Evolutionary conservation across 2,113 vertebrate species (phyloP), one percentile per base, ranked within the genome.

Genomic region (Poeciliopsis turrubarensis): DNA sequence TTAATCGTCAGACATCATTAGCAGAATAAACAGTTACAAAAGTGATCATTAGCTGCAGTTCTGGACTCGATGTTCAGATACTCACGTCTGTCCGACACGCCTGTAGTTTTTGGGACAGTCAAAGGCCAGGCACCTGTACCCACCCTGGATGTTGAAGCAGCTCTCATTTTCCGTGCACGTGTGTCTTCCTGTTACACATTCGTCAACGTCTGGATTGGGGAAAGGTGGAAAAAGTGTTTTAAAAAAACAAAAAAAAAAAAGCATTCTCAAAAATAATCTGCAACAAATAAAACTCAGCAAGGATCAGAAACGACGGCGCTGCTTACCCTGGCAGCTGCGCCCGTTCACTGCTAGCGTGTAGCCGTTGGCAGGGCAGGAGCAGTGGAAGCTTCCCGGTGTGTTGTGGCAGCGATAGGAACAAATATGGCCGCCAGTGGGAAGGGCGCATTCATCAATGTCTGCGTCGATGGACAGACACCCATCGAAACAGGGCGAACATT

Each of bases 361-460:
- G 25, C 97, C 97, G 0, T 32, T 86, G 0, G 90, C 34, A 0
- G 97, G 97, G 64, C 98, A 99, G 81, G 96, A 95, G 81, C 98
- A 99, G 37, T 97, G 96, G 93, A 98, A 99, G 85, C 97, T 99
- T 5, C 98, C 98, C 0, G 96, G 95, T 7, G 94, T 75, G 78
- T 99, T 99, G 90, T 96, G 84, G 72, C 97, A 98, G 29, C 95
- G 95, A 80, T 96, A 97, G 14, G 96, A 94, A 76, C 98, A 99
- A 87, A 99, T 99, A 75, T 99, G 97, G 29, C 98, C 98, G 66
- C 97, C 97, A 0, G 97, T 98, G 67, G 98, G 98, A 75, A 99
- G 91, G 32, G 98, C 97, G 14, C 98, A 99, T 84, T 99, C 98
- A 39, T 99, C 98, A 2, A 99, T 99, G 80, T 99, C 98, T 99